These are phyloP conservation scores for Drosophila longiperda DNA, from an alignment of 2,888 invertebrate species.

Conservation along the genomic window DNA sequence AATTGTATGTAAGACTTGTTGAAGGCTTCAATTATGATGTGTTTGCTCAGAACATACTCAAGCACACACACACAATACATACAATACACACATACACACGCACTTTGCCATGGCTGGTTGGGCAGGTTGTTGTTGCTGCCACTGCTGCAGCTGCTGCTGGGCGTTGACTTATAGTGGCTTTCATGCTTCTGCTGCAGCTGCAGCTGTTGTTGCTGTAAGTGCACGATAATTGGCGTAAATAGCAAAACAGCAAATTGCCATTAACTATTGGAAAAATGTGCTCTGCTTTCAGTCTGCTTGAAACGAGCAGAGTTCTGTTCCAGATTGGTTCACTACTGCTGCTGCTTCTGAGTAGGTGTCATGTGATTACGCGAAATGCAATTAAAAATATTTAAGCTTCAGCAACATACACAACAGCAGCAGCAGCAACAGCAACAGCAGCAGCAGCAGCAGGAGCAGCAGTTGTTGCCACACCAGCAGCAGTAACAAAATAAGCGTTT, in stretches of 20 bases:
- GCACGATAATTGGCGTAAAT: slow-evolving; percentile 79
- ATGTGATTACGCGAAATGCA: slow-evolving; percentile 77
- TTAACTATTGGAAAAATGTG: slow-evolving; percentile 80
- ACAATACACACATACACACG: slow-evolving; percentile 34
- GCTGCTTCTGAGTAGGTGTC: slow-evolving; percentile 60
- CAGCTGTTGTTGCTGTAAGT: slow-evolving; percentile 59
- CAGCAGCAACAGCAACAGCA: slow-evolving; percentile 25
- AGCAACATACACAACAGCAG: slow-evolving; percentile 39
- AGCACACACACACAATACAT: slow-evolving; percentile 3
- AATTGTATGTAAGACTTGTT: slow-evolving; percentile 78
- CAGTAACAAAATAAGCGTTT: slow-evolving; percentile 37
- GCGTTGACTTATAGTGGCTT: slow-evolving; percentile 53
- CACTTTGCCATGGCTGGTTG: slow-evolving; percentile 55
- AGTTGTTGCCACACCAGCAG: slow-evolving; percentile 24
- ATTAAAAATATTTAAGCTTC: slow-evolving; percentile 79
- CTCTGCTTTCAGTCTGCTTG: slow-evolving; percentile 52
- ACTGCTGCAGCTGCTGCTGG: slow-evolving; percentile 24
- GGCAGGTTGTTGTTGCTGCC: slow-evolving; percentile 26
- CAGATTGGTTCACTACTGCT: slow-evolving; percentile 25
- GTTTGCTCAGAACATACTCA: slow-evolving; percentile 50
- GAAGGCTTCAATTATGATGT: slow-evolving; percentile 80
- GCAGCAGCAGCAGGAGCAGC: slow-evolving; percentile 23
- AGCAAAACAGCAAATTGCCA: slow-evolving; percentile 81
- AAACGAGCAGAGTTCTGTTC: slow-evolving; percentile 29
- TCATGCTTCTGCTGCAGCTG: slow-evolving; percentile 29